Evolutionary conservation across 2,113 vertebrate species (phyloP).

Genomic region (Thermophis baileyi): DNA sequence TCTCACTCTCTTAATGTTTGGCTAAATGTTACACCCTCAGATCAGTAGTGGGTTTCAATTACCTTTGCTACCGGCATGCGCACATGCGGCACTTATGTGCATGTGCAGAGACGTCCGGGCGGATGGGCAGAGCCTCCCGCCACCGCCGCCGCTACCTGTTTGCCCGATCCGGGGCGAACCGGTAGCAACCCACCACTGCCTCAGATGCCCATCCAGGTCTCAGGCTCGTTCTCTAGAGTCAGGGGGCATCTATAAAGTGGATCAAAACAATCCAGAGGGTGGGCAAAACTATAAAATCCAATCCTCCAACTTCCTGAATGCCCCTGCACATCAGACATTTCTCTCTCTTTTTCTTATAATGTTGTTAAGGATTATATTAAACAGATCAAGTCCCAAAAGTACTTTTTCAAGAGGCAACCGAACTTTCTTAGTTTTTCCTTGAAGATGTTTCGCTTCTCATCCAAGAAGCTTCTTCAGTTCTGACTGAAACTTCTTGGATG

Average conservation of each 20-base stretch:
- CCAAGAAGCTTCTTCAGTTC: no score
- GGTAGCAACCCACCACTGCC: no score
- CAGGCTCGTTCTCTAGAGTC: background rate
- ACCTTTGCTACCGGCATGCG: no score
- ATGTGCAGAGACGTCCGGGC: no score
- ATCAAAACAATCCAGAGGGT: background rate
- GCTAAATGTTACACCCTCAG: background rate
- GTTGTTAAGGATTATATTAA: background rate
- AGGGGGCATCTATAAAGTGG: background rate
- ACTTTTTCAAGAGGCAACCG: background rate
- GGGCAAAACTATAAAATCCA: background rate
- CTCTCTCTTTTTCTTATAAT: background rate
- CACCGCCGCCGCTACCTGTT: no score
- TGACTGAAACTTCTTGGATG: background rate
- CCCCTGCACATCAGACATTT: background rate
- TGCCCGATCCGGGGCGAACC: no score
- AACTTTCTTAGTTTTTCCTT: background rate
- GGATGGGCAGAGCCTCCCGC: no score
- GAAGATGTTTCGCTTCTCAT: background rate
- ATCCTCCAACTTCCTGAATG: background rate
- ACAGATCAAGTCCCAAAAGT: background rate
- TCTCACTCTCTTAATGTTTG: background rate
- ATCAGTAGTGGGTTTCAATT: no score
- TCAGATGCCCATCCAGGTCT: background rate
- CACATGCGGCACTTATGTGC: no score